These are phyloP conservation scores for Spodoptera picta DNA, from an alignment of 2,888 invertebrate species.

Conservation along the genomic window DNA sequence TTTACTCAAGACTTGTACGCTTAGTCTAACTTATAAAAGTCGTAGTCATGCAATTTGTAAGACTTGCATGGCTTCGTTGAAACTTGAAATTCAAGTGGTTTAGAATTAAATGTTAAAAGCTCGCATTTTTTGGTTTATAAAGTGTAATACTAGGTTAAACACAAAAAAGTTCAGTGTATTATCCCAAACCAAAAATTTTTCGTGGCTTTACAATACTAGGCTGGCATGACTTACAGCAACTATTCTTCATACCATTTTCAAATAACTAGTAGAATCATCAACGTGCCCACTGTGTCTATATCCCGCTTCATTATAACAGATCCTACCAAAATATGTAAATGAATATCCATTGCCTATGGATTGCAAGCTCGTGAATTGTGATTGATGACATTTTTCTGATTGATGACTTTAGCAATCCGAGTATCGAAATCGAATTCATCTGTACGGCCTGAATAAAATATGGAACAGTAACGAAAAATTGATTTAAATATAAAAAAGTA, in stretches of 20 bases:
- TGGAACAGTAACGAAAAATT: not conserved
- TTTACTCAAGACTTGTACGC: conserved; percentile 25
- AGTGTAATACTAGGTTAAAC: too few species aligned
- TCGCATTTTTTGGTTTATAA: too few species aligned
- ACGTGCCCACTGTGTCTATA: conserved; percentile 6
- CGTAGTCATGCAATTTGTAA: conserved; percentile 38
- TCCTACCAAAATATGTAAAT: conserved; percentile 28
- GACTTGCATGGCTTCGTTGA: conserved; percentile 27
- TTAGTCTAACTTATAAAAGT: conserved; percentile 32
- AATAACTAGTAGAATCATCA: not conserved
- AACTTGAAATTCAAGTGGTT: conserved; percentile 35
- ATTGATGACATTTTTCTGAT: conserved; percentile 49
- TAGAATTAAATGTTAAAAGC: conserved; percentile 10
- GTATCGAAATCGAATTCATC: conserved; percentile 30
- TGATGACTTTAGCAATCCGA: conserved; percentile 34
- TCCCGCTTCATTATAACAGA: conserved; percentile 1
- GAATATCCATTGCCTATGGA: conserved; percentile 30
- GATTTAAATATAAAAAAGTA: conserved; percentile 1
- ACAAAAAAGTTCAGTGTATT: too few species aligned
- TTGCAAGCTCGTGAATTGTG: conserved; percentile 39
- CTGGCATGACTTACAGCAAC: too few species aligned
- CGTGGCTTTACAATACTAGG: too few species aligned
- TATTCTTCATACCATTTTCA: not conserved
- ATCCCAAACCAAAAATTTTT: too few species aligned
- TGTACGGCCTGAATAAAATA: conserved; percentile 25